Conservation (phyloP, 2,797 vertebrate species). For the Geotrypetes seraphini region DNA sequence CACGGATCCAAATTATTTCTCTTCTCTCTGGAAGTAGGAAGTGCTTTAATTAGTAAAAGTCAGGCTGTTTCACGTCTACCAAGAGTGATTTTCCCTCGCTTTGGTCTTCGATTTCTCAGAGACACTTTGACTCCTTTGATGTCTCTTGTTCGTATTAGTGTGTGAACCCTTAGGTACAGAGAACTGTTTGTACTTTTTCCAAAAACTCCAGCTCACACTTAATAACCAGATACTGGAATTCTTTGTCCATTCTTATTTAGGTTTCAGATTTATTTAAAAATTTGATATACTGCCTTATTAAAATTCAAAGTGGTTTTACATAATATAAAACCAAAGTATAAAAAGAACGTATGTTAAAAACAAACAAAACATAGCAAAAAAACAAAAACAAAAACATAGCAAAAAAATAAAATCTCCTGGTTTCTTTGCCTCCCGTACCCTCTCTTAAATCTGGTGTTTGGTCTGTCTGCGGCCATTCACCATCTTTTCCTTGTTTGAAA, state of each 20-base stretch:
- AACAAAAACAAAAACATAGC: too few species aligned
- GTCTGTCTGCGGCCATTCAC: too few species aligned
- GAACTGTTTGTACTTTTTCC: constrained; percentile 50
- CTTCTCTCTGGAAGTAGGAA: constrained; percentile 43
- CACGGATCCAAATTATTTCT: constrained; percentile 20
- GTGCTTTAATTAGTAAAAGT: constrained; percentile 47
- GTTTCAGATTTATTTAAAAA: too few species aligned
- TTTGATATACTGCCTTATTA: too few species aligned
- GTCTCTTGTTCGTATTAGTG: constrained; percentile 32
- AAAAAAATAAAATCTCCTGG: constrained; percentile 47
- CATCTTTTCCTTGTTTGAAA: too few species aligned
- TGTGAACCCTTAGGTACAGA: constrained; percentile 41
- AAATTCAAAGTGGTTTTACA: too few species aligned
- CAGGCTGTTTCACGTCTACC: constrained; percentile 46
- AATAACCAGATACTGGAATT: constrained; percentile 19
- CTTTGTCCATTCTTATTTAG: constrained; percentile 39
- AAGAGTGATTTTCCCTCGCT: constrained; percentile 35
- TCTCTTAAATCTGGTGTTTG: too few species aligned
- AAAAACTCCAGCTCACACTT: constrained; percentile 31
- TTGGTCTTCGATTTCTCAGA: constrained; percentile 44
- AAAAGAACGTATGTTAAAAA: too few species aligned
- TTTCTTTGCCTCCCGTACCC: constrained; percentile 9
- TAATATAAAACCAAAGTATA: constrained; percentile 46
- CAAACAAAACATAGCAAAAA: too few species aligned
- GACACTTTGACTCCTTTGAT: constrained; percentile 45